Conservation (phyloP, 2,888 invertebrate genomes). For the Lymantria monacha region DNA sequence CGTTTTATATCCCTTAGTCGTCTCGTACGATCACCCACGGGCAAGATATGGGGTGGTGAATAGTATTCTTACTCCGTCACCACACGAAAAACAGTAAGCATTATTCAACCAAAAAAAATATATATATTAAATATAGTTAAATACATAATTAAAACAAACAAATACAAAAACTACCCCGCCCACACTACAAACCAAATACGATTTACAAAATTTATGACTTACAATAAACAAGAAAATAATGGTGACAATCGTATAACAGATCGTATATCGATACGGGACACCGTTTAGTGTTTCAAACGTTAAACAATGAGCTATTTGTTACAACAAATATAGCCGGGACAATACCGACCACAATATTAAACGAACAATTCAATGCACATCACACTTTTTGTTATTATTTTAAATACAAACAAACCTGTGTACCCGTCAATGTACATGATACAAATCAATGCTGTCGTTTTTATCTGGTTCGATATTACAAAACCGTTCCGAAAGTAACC, state of each 20-base stretch:
- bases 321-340: conserved; percentile 33
- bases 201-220: conserved; percentile 15
- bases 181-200: conserved; percentile 12
- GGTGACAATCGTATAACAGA: conserved; percentile 32
- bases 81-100: too few relatives aligned
- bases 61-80: too few relatives aligned
- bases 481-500: background rate
- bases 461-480: background rate
- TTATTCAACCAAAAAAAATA: too few relatives aligned
- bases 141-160: conserved; percentile 2
- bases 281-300: conserved; percentile 45
- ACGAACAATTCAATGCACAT: conserved; percentile 33
- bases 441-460: conserved; percentile 26
- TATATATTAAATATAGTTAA: background rate
- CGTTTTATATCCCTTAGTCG: too few relatives aligned
- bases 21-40: too few relatives aligned
- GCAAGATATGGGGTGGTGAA: too few relatives aligned
- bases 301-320: conserved; percentile 48
- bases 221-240: conserved; percentile 37
- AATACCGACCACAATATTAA: conserved; percentile 17
- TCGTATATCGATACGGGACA: conserved; percentile 35
- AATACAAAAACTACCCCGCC: conserved; percentile 2
- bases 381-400: conserved; percentile 26
- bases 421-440: conserved; percentile 45
- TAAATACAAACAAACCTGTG: conserved; percentile 25